These are phyloP conservation scores for Margaritifera margaritifera DNA, from an alignment of 2,888 invertebrate genomes.

Conservation along the genomic window DNA sequence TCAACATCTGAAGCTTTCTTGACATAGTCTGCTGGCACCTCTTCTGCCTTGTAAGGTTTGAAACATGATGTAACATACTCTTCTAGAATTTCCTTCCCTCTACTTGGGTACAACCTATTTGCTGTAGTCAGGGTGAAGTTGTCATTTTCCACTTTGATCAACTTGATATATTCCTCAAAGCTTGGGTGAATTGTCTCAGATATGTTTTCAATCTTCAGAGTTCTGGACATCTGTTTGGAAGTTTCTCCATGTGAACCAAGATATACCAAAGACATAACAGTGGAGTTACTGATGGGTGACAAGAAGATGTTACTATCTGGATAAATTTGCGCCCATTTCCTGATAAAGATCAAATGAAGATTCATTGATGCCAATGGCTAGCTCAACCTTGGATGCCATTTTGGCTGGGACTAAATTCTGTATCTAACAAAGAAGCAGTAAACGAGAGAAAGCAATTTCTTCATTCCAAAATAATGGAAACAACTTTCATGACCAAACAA, in stretches of 20 bases:
- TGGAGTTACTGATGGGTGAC: slow-evolving; percentile 72
- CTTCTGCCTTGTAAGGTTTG: slow-evolving; percentile 43
- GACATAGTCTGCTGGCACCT: slow-evolving; percentile 65
- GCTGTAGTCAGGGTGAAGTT: slow-evolving; percentile 55
- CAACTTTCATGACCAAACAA: too few species aligned
- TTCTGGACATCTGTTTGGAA: slow-evolving; percentile 56
- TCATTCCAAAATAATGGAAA: too few species aligned
- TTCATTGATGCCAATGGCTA: slow-evolving; percentile 13
- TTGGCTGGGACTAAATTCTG: too few species aligned
- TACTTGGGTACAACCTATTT: slow-evolving; percentile 56
- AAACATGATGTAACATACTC: slow-evolving; percentile 47
- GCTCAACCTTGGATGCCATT: background rate
- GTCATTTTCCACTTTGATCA: slow-evolving; percentile 29
- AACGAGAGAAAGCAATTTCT: too few species aligned
- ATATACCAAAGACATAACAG: slow-evolving; percentile 72
- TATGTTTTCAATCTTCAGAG: slow-evolving; percentile 33
- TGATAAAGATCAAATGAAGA: slow-evolving; percentile 17
- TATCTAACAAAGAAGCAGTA: too few species aligned
- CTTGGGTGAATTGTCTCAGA: slow-evolving; percentile 20
- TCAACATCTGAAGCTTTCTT: slow-evolving; percentile 67
- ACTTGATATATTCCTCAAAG: slow-evolving; percentile 36
- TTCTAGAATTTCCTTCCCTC: slow-evolving; percentile 38
- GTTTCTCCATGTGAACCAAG: slow-evolving; percentile 72
- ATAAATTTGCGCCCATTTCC: too few species aligned
- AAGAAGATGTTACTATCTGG: slow-evolving; percentile 59